Conservation (phyloP, 1,140 invertebrate species). For the Leptopilina clavipes region DNA sequence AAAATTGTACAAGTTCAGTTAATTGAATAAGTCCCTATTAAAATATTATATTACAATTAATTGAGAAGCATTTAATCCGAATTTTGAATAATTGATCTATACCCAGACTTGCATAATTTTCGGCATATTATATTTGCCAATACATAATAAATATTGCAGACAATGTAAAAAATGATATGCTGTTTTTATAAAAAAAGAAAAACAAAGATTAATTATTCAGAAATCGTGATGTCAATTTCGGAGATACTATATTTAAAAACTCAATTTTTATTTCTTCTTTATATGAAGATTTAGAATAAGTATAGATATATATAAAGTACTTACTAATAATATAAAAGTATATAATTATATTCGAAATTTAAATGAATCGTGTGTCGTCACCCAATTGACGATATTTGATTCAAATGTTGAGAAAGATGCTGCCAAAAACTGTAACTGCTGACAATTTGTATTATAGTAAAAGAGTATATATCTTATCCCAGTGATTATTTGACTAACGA, state of each 20-base stretch:
- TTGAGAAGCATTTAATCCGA: background rate
- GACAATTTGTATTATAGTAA: conserved; percentile 16
- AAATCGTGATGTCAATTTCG: background rate
- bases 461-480: background rate
- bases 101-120: background rate
- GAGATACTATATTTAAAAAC: background rate
- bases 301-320: background rate
- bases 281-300: background rate
- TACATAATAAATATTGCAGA: background rate
- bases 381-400: background rate
- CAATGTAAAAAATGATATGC: background rate
- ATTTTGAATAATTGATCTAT: conserved; percentile 1
- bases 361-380: background rate
- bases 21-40: background rate
- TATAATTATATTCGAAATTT: background rate
- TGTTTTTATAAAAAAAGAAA: background rate
- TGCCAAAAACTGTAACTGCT: conserved; percentile 3
- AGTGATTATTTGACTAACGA: background rate
- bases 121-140: too few species aligned
- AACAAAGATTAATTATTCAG: background rate
- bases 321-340: background rate
- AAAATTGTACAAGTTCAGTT: too few species aligned
- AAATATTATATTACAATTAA: background rate
- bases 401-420: conserved; percentile 6
- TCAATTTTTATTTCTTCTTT: background rate